A percentile compares a stretch with the other conserved stretches of the same genome.
Evolutionary conservation across 35 echinoderm and acorn worm species (phyloP).

Genomic region (Patiria miniata): DNA sequence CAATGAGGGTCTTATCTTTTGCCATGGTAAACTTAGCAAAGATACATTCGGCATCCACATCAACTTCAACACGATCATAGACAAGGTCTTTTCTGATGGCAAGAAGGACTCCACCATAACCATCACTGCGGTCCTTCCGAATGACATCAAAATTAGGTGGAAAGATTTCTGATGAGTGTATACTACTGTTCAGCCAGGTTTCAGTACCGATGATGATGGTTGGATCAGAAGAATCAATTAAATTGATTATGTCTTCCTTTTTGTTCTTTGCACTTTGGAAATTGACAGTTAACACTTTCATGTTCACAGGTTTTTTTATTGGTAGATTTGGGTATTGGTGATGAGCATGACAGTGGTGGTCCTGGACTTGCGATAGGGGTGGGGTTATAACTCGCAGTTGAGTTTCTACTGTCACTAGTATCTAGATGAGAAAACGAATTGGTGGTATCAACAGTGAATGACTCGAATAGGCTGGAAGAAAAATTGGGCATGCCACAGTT

Average conservation of each 20-base stretch:
- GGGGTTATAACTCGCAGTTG: not conserved
- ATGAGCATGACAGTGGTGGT: not conserved
- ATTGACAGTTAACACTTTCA: slow-evolving; percentile 54
- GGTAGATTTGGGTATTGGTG: not conserved
- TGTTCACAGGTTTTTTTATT: not conserved
- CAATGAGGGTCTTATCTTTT: slow-evolving; percentile 19
- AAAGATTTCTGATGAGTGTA: slow-evolving; percentile 44
- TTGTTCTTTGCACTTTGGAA: slow-evolving; percentile 59
- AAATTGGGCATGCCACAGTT: slow-evolving; percentile 50
- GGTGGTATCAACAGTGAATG: not conserved
- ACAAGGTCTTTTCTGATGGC: slow-evolving; percentile 45
- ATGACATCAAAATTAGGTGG: slow-evolving; percentile 38
- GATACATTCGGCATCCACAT: not conserved
- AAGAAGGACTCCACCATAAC: slow-evolving; percentile 49
- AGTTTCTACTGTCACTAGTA: not conserved
- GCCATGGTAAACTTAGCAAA: too few species aligned
- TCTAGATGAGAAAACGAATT: slow-evolving; percentile 2
- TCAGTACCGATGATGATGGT: slow-evolving; percentile 52
- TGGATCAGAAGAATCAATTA: slow-evolving; percentile 43
- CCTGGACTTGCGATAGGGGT: not conserved
- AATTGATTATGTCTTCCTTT: slow-evolving; percentile 13
- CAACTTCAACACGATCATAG: slow-evolving; percentile 23
- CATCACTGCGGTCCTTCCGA: slow-evolving; percentile 37
- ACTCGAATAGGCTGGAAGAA: slow-evolving; percentile 25
- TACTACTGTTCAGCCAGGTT: slow-evolving; percentile 61